phyloP scores from a whole-genome alignment of 2,113 vertebrate species.

The Phaethon lepturus region DNA sequence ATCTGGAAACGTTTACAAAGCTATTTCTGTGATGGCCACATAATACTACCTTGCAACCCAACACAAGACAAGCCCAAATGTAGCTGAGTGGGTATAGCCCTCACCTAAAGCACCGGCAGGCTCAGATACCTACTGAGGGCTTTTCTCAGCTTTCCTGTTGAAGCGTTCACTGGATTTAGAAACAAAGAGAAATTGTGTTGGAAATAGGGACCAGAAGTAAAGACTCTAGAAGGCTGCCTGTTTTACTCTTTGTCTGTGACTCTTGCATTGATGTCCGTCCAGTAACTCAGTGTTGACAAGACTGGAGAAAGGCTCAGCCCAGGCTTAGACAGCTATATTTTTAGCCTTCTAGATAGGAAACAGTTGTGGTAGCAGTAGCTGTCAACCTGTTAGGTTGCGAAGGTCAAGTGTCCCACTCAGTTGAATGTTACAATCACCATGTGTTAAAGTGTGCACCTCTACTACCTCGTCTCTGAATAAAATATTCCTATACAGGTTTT shows the following conservation, averaged over 20 bases:
- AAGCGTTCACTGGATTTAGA: background rate
- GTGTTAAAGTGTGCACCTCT: background rate
- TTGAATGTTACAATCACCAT: background rate
- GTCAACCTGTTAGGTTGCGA: background rate
- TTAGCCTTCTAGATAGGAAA: background rate
- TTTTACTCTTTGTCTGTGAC: background rate
- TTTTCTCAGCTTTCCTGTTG: background rate
- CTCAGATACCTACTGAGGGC: background rate
- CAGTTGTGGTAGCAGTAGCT: background rate
- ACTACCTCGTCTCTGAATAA: background rate
- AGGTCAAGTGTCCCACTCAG: background rate
- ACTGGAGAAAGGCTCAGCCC: background rate
- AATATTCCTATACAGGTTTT: background rate
- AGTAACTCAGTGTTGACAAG: background rate
- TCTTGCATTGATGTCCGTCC: background rate
- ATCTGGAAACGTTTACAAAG: background rate
- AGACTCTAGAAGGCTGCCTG: background rate
- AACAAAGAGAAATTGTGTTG: background rate
- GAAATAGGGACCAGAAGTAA: background rate
- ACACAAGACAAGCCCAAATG: background rate
- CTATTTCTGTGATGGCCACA: background rate
- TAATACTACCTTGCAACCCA: background rate
- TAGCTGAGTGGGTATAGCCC: rapidly evolving
- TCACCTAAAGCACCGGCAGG: background rate
- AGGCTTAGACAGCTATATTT: background rate